phyloP scores from a whole-genome alignment of 2,888 invertebrate genomes.

The Caenorhabditis sp. region DNA sequence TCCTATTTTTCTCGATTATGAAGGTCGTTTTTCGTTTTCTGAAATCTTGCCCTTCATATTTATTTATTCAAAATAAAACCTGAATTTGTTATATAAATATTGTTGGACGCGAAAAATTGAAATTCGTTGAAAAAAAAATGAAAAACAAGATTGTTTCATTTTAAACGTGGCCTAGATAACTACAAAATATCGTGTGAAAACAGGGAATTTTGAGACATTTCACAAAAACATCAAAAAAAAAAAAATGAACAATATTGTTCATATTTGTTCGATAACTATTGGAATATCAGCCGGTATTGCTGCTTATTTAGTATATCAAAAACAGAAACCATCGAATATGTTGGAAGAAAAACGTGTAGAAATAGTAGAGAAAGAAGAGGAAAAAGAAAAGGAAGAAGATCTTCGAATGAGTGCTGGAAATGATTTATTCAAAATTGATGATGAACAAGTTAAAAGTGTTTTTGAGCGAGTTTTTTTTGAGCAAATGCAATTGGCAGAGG shows the following conservation, averaged over 20 bases:
- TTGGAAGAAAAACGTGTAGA: background rate
- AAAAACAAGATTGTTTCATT: too few relatives aligned
- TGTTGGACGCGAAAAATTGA: background rate
- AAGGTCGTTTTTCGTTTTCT: background rate
- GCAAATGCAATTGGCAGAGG: conserved; percentile 30
- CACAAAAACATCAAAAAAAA: background rate
- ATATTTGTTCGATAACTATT: background rate
- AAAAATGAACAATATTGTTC: background rate
- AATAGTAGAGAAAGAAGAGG: conserved; percentile 5
- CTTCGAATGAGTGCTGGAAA: background rate
- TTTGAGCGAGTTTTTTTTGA: conserved; percentile 28
- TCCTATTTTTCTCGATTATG: background rate
- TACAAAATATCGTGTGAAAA: too few relatives aligned
- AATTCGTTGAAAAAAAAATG: too few relatives aligned
- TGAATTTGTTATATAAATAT: background rate
- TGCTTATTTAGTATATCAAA: background rate
- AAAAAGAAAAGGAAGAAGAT: background rate
- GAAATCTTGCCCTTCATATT: background rate
- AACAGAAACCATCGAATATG: background rate
- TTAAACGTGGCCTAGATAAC: too few relatives aligned
- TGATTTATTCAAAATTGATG: conserved; percentile 19
- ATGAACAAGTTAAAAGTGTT: conserved; percentile 14
- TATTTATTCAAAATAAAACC: background rate
- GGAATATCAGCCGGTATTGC: background rate
- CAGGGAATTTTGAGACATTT: background rate